phyloP scores from a whole-genome alignment of 1,140 invertebrate genomes.

The Magallana angulata region DNA sequence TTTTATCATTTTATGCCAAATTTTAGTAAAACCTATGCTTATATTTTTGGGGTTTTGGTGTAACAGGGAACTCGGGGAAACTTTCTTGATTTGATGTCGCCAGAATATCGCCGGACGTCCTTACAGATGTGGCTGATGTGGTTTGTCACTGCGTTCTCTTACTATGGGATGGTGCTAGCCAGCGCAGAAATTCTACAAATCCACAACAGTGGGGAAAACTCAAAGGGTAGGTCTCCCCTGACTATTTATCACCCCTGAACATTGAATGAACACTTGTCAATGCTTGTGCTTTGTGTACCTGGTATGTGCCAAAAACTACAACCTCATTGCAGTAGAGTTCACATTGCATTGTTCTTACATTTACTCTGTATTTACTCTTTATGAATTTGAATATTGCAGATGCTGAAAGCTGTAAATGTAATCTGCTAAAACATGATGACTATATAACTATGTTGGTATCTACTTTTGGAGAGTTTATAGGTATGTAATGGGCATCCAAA shows the following conservation, averaged over 20 bases:
- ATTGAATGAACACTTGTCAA: too few species aligned
- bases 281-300: too few species aligned
- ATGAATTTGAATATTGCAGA: slow-evolving; percentile 37
- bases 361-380: too few species aligned
- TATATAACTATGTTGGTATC: slow-evolving; percentile 74
- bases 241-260: too few species aligned
- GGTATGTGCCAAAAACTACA: too few species aligned
- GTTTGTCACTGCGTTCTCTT: slow-evolving; percentile 96
- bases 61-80: slow-evolving; percentile 64
- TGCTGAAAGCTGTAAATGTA: slow-evolving; percentile 68
- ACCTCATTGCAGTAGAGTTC: too few species aligned
- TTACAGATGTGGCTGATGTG: slow-evolving; percentile 82
- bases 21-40: background rate
- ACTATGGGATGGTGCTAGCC: slow-evolving; percentile 96
- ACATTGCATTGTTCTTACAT: too few species aligned
- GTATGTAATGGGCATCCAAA: slow-evolving; percentile 58
- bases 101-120: slow-evolving; percentile 71
- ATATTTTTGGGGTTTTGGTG: background rate
- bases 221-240: slow-evolving; percentile 17
- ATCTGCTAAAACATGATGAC: slow-evolving; percentile 69
- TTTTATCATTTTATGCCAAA: background rate
- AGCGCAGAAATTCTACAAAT: slow-evolving; percentile 93
- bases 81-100: slow-evolving; percentile 70
- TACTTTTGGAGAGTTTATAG: slow-evolving; percentile 73
- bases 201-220: slow-evolving; percentile 51